phyloP scores from a whole-genome alignment of 1,140 invertebrate species.

The Oryctes rhinoceros region DNA sequence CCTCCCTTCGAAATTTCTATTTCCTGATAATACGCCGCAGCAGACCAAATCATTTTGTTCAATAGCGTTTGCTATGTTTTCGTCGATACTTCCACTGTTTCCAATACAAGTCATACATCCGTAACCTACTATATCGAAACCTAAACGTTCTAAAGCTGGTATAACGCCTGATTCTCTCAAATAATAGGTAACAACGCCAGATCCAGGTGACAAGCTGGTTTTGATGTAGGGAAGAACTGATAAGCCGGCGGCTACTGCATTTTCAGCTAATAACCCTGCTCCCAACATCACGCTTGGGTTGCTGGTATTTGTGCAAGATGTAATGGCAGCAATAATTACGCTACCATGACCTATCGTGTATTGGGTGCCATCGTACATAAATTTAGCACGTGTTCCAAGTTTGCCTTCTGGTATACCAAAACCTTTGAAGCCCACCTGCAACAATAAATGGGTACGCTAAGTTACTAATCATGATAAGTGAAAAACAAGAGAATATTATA shows the following conservation, averaged over 20 bases:
- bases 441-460: conserved; percentile 41
- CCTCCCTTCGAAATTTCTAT: conserved; percentile 96
- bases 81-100: conserved; percentile 93
- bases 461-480: too few species aligned
- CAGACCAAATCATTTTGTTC: conserved; percentile 95
- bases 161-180: conserved; percentile 85
- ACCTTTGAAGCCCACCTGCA: conserved; percentile 93
- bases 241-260: conserved; percentile 91
- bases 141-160: conserved; percentile 81
- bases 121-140: conserved; percentile 95
- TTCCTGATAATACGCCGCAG: conserved; percentile 94
- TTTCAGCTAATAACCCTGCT: conserved; percentile 92
- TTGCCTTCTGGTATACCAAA: conserved; percentile 82
- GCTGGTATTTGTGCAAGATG: conserved; percentile 97
- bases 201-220: conserved; percentile 95
- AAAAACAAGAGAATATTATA: too few species aligned
- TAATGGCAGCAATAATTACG: conserved; percentile 97
- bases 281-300: conserved; percentile 98
- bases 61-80: conserved; percentile 90
- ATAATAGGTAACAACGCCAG: conserved; percentile 98
- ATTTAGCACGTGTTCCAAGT: conserved; percentile 71
- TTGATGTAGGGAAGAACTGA: conserved; percentile 93
- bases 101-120: conserved; percentile 99
- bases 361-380: conserved; percentile 82
- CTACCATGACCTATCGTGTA: conserved; percentile 91